Evolutionary conservation across 2,113 vertebrate genomes (phyloP), one percentile per base, ranked within the genome.

Genomic region (Delphinapterus leucas): DNA sequence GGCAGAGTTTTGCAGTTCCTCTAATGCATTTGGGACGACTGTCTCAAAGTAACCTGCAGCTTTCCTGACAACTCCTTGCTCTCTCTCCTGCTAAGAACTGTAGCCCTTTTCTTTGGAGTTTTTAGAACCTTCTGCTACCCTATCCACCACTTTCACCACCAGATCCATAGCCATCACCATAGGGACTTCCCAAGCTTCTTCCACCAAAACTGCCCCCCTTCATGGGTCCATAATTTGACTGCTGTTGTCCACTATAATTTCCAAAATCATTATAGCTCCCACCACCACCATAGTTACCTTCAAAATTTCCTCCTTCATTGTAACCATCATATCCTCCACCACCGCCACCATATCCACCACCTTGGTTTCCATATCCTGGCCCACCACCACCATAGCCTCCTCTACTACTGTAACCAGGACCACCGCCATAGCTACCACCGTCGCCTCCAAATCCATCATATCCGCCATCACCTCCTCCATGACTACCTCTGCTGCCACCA

Each of bases 11-110:
- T 99, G 99, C 98, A 99, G 99, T 99, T 99, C 99, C 99, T 99
- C 99, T 99, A 99, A 99, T 98, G 99, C 99, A 99, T 99, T 99
- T 99, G 99, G 98, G 99, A 99, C 98, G 99, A 99, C 99, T 99
- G 99, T 99, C 99, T 99, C 99, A 99, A 99, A 99, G 99, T 99
- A 99, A 99, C 99, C 99, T 99, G 99, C 99, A 99, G 99, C 99
- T 99, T 99, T 99, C 99, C 99, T 99, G 99, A 99, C 99, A 99
- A 99, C 98, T 99, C 99, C 99, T 99, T 98, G 99, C 99, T 99
- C 99, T 99, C 99, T 99, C 99, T 99, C 99, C 99, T 99, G 99
- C 99, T 99, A 99, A 99, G 99, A 99, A 99, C 99, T 99, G 99
- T 99, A 99, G 99, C 99, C 99, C 33, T 36, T 80, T 58, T 15